Evolutionary conservation across 2,797 vertebrate genomes (phyloP), one percentile per base, ranked within the genome.

Genomic region (Emydoidea blandingii): DNA sequence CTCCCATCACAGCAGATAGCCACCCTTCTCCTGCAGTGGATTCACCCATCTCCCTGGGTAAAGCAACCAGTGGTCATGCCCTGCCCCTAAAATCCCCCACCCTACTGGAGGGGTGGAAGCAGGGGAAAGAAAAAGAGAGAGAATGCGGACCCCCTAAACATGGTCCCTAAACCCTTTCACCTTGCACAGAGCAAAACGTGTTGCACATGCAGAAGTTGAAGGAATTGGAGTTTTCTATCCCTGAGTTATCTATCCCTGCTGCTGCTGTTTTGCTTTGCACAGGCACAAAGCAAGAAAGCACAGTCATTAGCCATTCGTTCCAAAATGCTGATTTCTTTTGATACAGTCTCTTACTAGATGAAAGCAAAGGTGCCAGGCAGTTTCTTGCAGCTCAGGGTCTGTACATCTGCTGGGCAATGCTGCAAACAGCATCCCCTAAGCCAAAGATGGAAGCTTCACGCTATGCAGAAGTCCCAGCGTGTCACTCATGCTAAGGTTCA

Each of bases 281-380:
- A 1, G 4, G 68, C 31, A 2, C 0, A 7, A 37, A 29, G 37
- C 53, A 37, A 52, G 47, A 47, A 29, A 81, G 8, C 18, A 27
- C 25, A 27, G 4, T 25, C 29, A 56, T 81, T 56, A 56, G 15
- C 6, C n/a, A 16, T 54, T 44, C 12, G 27, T 8, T 15, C 41
- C 16, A 2, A 52, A 25, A 15, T 2, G 31, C 53, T 11, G 31
- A 57, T 37, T 37, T 15, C 21, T 44, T 23, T 5, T 11, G 1
- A 15, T 5, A 10, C 19, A 8, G 34, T 53, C 11, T 14, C 21
- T 80, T 37, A 68, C 65, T 68, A 53, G 25, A 79, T 31, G 27
- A 79, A 49, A 52, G 23, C n/a, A 54, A 81, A 37, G n/a, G 21
- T 54, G 50, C 79, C 12, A 21, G 41, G 80, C 23, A 18, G 31